phyloP scores from a whole-genome alignment of 2,797 vertebrate species.

The Lagodon rhomboides region DNA sequence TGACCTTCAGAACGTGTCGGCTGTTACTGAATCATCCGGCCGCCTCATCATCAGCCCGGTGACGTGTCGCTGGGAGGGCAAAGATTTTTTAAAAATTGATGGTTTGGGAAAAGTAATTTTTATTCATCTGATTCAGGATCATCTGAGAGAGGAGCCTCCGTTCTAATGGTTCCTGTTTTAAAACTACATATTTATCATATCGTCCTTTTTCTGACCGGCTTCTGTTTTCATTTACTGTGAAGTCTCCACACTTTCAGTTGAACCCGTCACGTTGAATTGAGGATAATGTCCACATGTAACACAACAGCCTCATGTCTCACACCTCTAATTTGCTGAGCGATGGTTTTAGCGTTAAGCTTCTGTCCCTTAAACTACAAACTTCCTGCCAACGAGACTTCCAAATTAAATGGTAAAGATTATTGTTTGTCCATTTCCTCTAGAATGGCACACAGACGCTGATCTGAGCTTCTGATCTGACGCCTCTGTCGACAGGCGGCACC shows the following conservation, averaged over 20 bases:
- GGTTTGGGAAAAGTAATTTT: background rate
- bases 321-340: too few relatives aligned
- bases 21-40: background rate
- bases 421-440: background rate
- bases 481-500: background rate
- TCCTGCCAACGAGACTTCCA: too few relatives aligned
- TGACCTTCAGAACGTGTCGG: conserved; percentile 45
- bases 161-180: background rate
- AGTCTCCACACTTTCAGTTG: background rate
- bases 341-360: background rate
- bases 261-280: background rate
- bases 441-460: background rate
- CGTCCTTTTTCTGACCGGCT: background rate
- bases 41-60: background rate
- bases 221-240: too few relatives aligned
- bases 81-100: background rate
- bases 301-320: background rate
- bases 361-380: background rate
- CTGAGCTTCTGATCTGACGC: background rate
- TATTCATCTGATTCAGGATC: background rate
- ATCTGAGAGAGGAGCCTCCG: background rate
- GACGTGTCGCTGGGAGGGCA: background rate
- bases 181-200: too few relatives aligned
- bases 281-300: background rate
- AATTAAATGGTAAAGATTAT: background rate